These are phyloP conservation scores for Leuciscus waleckii DNA, from an alignment of 2,797 vertebrate genomes.

Conservation along the genomic window DNA sequence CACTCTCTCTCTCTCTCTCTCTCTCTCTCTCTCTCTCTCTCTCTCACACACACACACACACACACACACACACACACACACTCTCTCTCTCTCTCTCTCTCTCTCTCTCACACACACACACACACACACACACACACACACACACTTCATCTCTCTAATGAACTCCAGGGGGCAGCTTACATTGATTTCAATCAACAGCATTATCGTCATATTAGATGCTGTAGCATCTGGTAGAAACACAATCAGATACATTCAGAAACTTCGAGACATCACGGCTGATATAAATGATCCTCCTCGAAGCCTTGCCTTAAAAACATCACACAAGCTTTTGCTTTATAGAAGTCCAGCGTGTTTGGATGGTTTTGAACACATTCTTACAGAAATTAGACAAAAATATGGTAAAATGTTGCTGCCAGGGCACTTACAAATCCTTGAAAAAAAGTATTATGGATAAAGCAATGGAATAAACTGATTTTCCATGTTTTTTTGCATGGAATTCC, in stretches of 20 bases:
- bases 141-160: conserved; percentile 51
- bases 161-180: conserved; percentile 56
- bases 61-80: too few species aligned
- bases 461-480: not conserved
- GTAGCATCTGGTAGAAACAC: conserved; percentile 38
- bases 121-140: not conserved
- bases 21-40: too few species aligned
- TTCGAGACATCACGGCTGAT: conserved; percentile 17
- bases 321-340: not conserved
- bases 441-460: not conserved
- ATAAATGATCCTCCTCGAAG: not conserved
- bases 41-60: too few species aligned
- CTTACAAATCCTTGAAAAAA: too few species aligned
- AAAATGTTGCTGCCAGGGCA: not conserved
- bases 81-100: too few species aligned
- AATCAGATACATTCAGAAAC: conserved; percentile 44
- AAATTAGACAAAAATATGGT: not conserved
- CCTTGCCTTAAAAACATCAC: not conserved
- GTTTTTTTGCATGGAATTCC: not conserved
- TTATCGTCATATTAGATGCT: conserved; percentile 57
- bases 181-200: conserved; percentile 60
- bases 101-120: too few species aligned
- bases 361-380: not conserved
- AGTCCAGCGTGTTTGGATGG: not conserved
- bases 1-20: too few species aligned